Base-by-base conservation (phyloP, 2,888 invertebrate species). In the Dorcus parallelipipedus region DNA sequence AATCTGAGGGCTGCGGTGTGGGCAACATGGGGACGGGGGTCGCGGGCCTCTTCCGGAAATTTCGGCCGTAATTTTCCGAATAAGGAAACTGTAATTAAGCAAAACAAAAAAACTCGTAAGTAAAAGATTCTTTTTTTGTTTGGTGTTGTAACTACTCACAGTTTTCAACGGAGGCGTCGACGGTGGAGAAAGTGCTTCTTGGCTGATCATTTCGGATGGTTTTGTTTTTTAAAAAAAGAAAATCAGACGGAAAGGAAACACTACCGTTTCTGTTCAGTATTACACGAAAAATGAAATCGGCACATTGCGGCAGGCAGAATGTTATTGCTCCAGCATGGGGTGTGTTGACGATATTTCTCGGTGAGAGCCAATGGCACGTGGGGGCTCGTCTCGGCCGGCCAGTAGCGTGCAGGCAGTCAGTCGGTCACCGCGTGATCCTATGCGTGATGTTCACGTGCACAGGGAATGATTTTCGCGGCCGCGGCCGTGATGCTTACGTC, bases 1-100 rank as follows among this genome's bases (percentile, higher is more conserved):
- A 90, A 76, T 94, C 93, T 0, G 93, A 93, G 17, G 91, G 90
- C 76, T 93, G 91, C 0, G 93, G 93, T 3, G 93, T 93, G 56
- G 90, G 71, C 0, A 75, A 71, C 39, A 71, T 67, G 4, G 68
- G 65, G 6, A 33, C 61, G 4, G 69, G 68, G 2, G 66, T 63
- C 2, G 69, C 59, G 33, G 71, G 64, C 63, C 75, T 71, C 52
- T 73, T 72, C 6, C 26, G 26, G 26, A 33, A 33, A 33, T 33
- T 33, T 7, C 26, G 26, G 26, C 26, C 6, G 26, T 33, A 33
- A 33, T 33, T 33, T 7, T 33, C 26, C 26, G 14, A 41, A 9
- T 41, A 10, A n/a, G 4, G 1, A 41, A 41, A 41, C 14, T 41
- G n/a, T 41, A 41, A 10, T 6, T 8, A 5, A 5, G 6, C 5